These are phyloP conservation scores for Caenorhabditis remanei DNA, from an alignment of 1,140 invertebrate species.

Conservation along the genomic window DNA sequence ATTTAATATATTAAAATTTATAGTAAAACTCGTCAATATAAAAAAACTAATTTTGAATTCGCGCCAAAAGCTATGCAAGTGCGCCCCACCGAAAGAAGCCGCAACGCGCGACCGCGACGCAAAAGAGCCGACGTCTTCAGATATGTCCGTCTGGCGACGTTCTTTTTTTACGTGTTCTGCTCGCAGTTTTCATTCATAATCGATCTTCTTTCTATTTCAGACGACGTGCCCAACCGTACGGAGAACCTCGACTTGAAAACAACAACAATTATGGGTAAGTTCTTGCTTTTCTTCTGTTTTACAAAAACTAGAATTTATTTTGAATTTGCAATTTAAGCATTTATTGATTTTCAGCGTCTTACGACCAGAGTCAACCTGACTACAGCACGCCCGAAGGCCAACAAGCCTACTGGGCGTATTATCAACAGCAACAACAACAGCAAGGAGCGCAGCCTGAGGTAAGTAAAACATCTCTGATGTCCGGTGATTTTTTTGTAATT, in stretches of 20 bases:
- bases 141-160: no score
- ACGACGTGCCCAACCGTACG: no score
- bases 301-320: neutral
- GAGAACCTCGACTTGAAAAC: no score
- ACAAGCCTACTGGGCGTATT: slow-evolving; percentile 30
- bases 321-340: neutral
- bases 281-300: neutral
- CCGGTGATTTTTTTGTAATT: neutral
- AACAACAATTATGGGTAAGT: neutral
- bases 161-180: no score
- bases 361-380: slow-evolving; percentile 37
- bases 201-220: no score
- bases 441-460: slow-evolving; percentile 34
- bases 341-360: slow-evolving; percentile 35
- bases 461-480: neutral
- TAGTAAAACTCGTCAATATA: no score
- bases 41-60: no score
- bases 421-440: slow-evolving; percentile 35
- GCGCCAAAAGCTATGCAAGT: neutral
- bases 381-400: slow-evolving; percentile 23
- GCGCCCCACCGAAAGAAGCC: neutral
- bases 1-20: no score
- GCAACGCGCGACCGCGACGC: slow-evolving; percentile 34
- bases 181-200: no score
- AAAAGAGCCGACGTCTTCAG: no score